These are phyloP conservation scores for Aldrovandia affinis DNA, from an alignment of 2,797 vertebrate genomes.

Conservation along the genomic window DNA sequence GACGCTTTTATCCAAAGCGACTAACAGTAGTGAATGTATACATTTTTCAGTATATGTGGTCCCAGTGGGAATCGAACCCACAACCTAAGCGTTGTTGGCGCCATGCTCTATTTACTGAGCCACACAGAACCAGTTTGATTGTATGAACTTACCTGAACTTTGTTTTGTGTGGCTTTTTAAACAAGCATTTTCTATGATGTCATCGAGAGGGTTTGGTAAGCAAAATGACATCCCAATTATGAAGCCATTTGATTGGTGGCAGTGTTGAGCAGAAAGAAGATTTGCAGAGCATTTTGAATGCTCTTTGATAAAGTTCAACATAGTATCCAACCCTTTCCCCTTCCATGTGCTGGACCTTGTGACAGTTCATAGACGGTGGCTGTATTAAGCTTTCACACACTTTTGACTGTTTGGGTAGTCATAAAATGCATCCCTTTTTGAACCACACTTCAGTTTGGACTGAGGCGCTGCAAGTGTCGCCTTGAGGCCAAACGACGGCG, in stretches of 20 bases:
- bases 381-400: neutral
- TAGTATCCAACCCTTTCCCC: neutral
- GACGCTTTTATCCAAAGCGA: no score
- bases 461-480: no score
- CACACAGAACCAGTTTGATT: no score
- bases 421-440: neutral
- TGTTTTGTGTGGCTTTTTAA: conserved; percentile 20
- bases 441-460: no score
- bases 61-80: no score
- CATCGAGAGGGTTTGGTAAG: neutral
- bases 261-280: neutral
- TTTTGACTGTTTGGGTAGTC: no score
- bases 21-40: no score
- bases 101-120: no score
- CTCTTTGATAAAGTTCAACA: neutral
- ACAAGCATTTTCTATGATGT: conserved; percentile 48
- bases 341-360: neutral
- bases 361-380: conserved; percentile 20
- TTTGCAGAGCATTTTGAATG: no score
- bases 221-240: conserved; percentile 37
- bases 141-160: conserved; percentile 50
- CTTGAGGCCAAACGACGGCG: no score
- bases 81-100: no score
- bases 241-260: conserved; percentile 43
- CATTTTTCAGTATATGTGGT: no score